phyloP scores from a whole-genome alignment of 2,888 invertebrate genomes.

The Chromoteleia sp. region DNA sequence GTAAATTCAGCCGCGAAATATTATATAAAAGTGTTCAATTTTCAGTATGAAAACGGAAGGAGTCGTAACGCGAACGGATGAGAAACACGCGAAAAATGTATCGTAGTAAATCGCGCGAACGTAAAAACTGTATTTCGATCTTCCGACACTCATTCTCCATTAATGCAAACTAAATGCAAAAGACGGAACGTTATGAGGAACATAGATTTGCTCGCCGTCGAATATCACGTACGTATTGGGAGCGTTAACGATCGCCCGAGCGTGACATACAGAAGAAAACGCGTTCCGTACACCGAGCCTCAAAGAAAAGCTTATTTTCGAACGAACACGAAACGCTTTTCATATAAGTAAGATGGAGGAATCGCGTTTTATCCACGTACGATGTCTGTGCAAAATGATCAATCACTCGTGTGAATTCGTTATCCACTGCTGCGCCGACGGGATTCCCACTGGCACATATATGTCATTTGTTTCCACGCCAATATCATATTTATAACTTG shows the following conservation, averaged over 20 bases:
- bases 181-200: constrained; percentile 56
- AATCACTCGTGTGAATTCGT: constrained; percentile 69
- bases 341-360: constrained; percentile 79
- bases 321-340: constrained; percentile 81
- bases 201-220: constrained; percentile 56
- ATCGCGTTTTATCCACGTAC: constrained; percentile 78
- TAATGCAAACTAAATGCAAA: constrained; percentile 52
- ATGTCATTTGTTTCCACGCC: constrained; percentile 54
- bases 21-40: constrained; percentile 18
- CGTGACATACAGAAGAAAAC: constrained; percentile 77
- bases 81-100: constrained; percentile 9
- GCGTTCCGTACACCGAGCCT: constrained; percentile 79
- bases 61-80: background rate
- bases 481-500: constrained; percentile 42
- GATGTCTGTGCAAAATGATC: constrained; percentile 77
- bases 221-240: constrained; percentile 61
- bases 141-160: constrained; percentile 47
- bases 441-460: constrained; percentile 38
- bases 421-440: constrained; percentile 52
- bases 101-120: constrained; percentile 1
- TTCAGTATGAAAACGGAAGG: constrained; percentile 10
- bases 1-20: background rate
- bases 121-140: constrained; percentile 30
- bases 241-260: constrained; percentile 70
- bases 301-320: constrained; percentile 82